Base-by-base conservation (phyloP, 2,797 vertebrate genomes). In the Semotilus atromaculatus region DNA sequence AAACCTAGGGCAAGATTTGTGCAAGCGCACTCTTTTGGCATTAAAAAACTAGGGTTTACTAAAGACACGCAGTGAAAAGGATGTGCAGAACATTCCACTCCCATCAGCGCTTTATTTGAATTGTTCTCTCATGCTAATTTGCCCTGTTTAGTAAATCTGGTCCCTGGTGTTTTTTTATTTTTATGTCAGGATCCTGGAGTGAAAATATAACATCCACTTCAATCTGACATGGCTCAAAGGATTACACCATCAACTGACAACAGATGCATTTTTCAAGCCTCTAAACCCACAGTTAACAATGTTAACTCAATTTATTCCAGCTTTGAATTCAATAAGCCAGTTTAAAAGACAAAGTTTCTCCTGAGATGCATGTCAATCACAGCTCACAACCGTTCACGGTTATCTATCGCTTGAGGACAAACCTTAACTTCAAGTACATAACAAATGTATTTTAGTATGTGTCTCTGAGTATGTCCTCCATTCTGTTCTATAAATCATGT, bases 261-360 rank as follows among this genome's bases (percentile, higher is more conserved):
- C 58, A 51, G 58, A 75, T 64, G 19, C 21, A 51, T 66, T 64
- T 43, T 85, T 73, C 68, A 80, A 80, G 29, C 51, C 77, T 36
- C n/a, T 85, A 72, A 84, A 85, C 71, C 80, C 71, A 26, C 83
- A 51, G 40, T 23, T 51, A 74, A 74, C 71, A 36, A 38, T 40
- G 51, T 45, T 67, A 66, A 74, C n/a, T 38, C n/a, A 55, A 19
- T 66, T 82, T 34, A 29, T 38, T 77, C 43, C n/a, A 67, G 53
- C 70, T 19, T 36, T 82, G 29, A 74, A 75, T 82, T 82, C 40
- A 74, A 38, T 66, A 74, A 48, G 40, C 16, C 26, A n/a, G 9
- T 58, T 81, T 60, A 23, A 82, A 48, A 66, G 29, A 45, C 51
- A 26, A 36, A 66, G 70, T 83, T 76, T 23, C 26, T 48, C 60